Percentiles rank a stretch among this genome's conserved stretches.
Conservation (phyloP, 2,797 vertebrate species). For the Mus minutoides region DNA sequence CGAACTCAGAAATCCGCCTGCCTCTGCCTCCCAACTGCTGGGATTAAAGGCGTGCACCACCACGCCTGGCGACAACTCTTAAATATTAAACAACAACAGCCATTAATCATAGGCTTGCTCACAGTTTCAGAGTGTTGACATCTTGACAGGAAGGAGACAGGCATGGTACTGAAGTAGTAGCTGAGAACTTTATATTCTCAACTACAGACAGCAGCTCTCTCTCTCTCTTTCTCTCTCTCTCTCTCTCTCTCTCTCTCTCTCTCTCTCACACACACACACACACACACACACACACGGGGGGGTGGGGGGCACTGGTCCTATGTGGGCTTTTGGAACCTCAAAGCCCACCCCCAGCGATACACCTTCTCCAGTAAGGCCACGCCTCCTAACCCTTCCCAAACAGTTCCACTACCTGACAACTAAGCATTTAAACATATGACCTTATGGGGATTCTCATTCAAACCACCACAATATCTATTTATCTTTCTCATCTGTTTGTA, state of each 20-base stretch:
- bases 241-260: too few relatives aligned
- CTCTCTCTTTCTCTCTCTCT: too few relatives aligned
- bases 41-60: too few relatives aligned
- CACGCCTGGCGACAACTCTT: too few relatives aligned
- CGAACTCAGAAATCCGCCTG: too few relatives aligned
- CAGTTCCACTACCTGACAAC: neutral
- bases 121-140: too few relatives aligned
- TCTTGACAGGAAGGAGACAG: neutral
- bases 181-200: neutral
- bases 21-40: too few relatives aligned
- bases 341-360: neutral
- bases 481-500: neutral
- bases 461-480: neutral
- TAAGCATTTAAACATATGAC: neutral
- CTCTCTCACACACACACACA: neutral
- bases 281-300: neutral
- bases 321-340: neutral
- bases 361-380: neutral
- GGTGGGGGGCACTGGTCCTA: neutral
- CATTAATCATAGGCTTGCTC: neutral
- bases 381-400: neutral
- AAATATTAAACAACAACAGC: too few relatives aligned
- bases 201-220: neutral
- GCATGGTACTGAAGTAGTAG: neutral
- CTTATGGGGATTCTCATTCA: neutral